These are phyloP conservation scores for Epinotia demarniana DNA, from an alignment of 2,888 invertebrate species.

Conservation along the genomic window DNA sequence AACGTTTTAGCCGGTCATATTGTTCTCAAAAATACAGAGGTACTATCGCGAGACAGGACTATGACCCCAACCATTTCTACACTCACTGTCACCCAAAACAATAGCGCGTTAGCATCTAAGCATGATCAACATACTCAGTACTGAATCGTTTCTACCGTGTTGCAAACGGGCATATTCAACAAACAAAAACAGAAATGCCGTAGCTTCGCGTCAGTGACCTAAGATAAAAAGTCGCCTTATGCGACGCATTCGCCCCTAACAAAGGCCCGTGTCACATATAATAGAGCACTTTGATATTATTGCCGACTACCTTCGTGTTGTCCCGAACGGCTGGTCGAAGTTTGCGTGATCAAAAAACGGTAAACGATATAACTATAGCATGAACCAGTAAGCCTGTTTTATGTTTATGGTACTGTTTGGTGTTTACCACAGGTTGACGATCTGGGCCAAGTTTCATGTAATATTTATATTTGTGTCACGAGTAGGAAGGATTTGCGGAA, in stretches of 20 bases:
- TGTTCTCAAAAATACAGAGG: too few relatives aligned
- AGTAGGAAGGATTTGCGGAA: constrained; percentile 12
- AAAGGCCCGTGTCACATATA: constrained; percentile 21
- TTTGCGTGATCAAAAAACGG: constrained; percentile 43
- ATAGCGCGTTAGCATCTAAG: background rate
- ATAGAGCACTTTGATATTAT: constrained; percentile 28
- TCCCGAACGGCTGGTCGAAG: constrained; percentile 29
- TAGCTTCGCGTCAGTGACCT: background rate
- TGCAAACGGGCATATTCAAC: background rate
- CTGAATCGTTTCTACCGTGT: background rate
- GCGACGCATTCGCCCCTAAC: constrained; percentile 4
- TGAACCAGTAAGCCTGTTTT: constrained; percentile 35
- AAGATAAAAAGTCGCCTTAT: background rate
- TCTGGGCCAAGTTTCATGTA: constrained; percentile 36
- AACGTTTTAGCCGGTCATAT: too few relatives aligned
- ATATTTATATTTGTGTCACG: constrained; percentile 18
- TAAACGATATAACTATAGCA: constrained; percentile 39
- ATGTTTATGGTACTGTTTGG: constrained; percentile 20
- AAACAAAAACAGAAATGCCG: background rate
- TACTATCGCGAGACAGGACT: background rate
- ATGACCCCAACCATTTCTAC: background rate
- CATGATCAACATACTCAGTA: background rate
- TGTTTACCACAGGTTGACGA: constrained; percentile 38
- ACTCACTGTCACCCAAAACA: background rate
- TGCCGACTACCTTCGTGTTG: constrained; percentile 32